Evolutionary conservation across 2,888 invertebrate genomes (phyloP).

Genomic region (Drosophila helvetica): DNA sequence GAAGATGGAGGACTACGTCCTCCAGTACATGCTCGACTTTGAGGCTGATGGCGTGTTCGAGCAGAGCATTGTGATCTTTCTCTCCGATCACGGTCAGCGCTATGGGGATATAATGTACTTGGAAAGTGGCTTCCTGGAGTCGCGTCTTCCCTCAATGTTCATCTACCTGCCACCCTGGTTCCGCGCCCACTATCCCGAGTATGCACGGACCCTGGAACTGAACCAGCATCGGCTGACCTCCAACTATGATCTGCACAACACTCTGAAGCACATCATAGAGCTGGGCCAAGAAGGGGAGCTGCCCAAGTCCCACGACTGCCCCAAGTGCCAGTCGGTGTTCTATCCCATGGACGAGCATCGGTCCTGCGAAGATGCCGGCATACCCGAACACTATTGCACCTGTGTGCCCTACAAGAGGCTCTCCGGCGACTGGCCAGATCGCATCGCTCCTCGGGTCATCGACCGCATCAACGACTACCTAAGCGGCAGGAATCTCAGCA

Average conservation of each 20-base stretch:
- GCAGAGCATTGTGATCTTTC: slow-evolving; percentile 88
- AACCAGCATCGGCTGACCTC: slow-evolving; percentile 88
- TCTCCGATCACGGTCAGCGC: slow-evolving; percentile 91
- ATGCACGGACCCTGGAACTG: slow-evolving; percentile 84
- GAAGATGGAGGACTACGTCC: slow-evolving; percentile 87
- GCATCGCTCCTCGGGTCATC: slow-evolving; percentile 50
- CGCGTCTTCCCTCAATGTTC: slow-evolving; percentile 89
- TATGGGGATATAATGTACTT: slow-evolving; percentile 88
- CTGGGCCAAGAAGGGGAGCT: slow-evolving; percentile 62
- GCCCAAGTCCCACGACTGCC: slow-evolving; percentile 85
- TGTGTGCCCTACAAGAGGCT: slow-evolving; percentile 83
- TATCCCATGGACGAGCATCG: slow-evolving; percentile 85
- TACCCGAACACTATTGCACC: slow-evolving; percentile 89
- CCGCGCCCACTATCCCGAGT: slow-evolving; percentile 84
- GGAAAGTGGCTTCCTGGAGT: slow-evolving; percentile 89
- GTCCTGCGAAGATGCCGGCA: slow-evolving; percentile 87
- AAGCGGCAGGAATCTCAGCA: slow-evolving; percentile 44
- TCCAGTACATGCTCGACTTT: slow-evolving; percentile 86
- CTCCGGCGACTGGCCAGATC: slow-evolving; percentile 23
- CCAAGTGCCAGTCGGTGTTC: slow-evolving; percentile 87
- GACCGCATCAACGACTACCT: slow-evolving; percentile 59
- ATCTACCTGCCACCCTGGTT: slow-evolving; percentile 88
- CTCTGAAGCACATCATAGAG: slow-evolving; percentile 86
- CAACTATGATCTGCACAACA: slow-evolving; percentile 90
- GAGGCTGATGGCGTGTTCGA: slow-evolving; percentile 85